Evolutionary conservation across 1,140 invertebrate genomes (phyloP), one percentile per base, ranked within the genome.

Genomic region (Pinna nobilis): DNA sequence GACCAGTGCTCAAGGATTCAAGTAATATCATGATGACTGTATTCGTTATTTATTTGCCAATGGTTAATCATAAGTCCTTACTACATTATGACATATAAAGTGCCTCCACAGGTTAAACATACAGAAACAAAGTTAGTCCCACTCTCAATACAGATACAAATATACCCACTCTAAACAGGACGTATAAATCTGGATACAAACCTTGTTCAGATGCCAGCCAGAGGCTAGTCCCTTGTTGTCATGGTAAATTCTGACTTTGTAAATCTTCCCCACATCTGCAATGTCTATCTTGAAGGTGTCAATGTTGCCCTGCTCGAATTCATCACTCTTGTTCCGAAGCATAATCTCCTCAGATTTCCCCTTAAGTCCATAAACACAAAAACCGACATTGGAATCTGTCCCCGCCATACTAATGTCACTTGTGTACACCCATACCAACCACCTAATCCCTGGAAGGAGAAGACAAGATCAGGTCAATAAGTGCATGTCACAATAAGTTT

Each of bases 271-370:
- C 65, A 89, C 68, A 30, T 78, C 83, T 13, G 88, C 87, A 35
- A 87, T 88, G 74, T 89, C 87, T n/a, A 89, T 71, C 53, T 76
- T 70, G 75, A 89, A 89, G 15, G 83, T 77, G 77, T 89, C 88
- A 55, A 89, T 87, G 74, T 86, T 80, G 77, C 84, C 87, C 70
- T 81, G 83, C 75, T 90, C 89, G 83, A 90, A 90, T 70, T 89
- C 88, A 72, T 89, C 86, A 30, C 66, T 85, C 74, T 89, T 88
- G 1, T 71, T 83, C 9, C 37, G 18, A 60, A 71, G 13, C 86
- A 86, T 32, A 85, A 53, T 20, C 68, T 81, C n/a, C 88, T 78
- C 37, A 41, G 64, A 18, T 85, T 63, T 25, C 84, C 78, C 7
- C 87, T 87, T 13, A 86, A 88, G 73, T 89, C 86, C 87, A 74